These are phyloP conservation scores for Lemur catta DNA, from an alignment of 2,797 vertebrate genomes.

Conservation along the genomic window DNA sequence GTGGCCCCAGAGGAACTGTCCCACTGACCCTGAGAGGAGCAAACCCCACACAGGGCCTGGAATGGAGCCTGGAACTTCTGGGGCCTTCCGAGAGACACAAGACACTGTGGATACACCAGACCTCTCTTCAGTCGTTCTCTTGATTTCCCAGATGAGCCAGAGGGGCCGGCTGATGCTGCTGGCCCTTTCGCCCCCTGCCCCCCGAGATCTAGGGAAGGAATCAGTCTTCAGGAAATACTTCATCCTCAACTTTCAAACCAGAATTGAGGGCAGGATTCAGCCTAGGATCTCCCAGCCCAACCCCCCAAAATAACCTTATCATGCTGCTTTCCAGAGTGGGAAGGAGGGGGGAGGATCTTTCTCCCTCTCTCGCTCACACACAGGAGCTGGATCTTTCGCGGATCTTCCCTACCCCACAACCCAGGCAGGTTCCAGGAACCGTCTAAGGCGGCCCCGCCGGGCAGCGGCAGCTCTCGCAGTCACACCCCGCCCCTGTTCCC, in stretches of 20 bases:
- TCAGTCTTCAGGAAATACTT: neutral
- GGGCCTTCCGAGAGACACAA: neutral
- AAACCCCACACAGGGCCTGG: neutral
- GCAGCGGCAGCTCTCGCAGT: neutral
- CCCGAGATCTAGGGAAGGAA: neutral
- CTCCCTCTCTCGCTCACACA: neutral
- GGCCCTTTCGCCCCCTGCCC: neutral
- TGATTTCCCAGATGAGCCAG: neutral
- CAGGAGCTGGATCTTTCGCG: neutral
- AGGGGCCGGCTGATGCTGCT: neutral
- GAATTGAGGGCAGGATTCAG: neutral
- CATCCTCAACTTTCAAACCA: neutral
- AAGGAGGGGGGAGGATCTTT: neutral
- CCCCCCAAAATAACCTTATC: neutral
- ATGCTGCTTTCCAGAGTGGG: neutral
- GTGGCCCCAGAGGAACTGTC: neutral
- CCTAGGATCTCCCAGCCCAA: neutral
- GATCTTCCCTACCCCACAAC: neutral
- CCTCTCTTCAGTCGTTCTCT: neutral
- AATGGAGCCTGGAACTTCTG: neutral
- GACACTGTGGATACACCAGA: neutral
- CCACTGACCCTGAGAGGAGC: constrained; percentile 39
- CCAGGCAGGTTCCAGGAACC: neutral
- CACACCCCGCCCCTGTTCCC: constrained; percentile 24
- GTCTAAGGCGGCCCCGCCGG: neutral